phyloP scores from a whole-genome alignment of 1,140 invertebrate genomes.

The Vanessa tameamea region DNA sequence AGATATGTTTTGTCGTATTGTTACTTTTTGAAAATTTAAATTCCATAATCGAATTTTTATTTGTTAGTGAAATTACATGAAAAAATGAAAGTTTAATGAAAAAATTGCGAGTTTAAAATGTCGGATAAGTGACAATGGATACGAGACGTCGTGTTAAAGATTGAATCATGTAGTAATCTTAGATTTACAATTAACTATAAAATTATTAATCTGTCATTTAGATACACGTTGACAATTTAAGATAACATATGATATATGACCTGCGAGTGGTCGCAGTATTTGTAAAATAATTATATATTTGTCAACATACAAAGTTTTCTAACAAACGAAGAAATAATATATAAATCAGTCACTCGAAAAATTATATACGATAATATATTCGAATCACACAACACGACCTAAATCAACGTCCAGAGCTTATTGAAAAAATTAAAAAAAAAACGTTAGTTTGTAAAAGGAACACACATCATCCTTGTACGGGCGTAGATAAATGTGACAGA shows the following conservation, averaged over 20 bases:
- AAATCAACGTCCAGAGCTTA: neutral
- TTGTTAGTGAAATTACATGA: too few species aligned
- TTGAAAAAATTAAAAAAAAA: neutral
- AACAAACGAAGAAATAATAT: neutral
- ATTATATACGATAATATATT: neutral
- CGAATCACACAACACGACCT: neutral
- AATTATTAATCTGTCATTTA: constrained; percentile 11
- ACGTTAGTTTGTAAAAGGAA: constrained; percentile 1
- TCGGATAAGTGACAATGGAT: neutral
- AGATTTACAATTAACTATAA: constrained; percentile 12
- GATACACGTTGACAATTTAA: constrained; percentile 2
- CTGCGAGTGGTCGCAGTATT: neutral
- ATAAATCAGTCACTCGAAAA: neutral
- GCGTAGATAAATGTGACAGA: constrained; percentile 52
- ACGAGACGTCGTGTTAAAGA: neutral
- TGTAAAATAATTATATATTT: neutral
- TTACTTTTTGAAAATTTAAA: too few species aligned
- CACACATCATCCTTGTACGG: constrained; percentile 23
- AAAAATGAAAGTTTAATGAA: too few species aligned
- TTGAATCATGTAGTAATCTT: constrained; percentile 1
- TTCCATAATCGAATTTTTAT: too few species aligned
- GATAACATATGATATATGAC: constrained; percentile 1
- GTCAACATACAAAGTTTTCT: too few species aligned
- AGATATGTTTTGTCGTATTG: too few species aligned
- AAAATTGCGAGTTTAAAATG: neutral